phyloP scores from a whole-genome alignment of 1,140 invertebrate species.

The Euschistus heros region DNA sequence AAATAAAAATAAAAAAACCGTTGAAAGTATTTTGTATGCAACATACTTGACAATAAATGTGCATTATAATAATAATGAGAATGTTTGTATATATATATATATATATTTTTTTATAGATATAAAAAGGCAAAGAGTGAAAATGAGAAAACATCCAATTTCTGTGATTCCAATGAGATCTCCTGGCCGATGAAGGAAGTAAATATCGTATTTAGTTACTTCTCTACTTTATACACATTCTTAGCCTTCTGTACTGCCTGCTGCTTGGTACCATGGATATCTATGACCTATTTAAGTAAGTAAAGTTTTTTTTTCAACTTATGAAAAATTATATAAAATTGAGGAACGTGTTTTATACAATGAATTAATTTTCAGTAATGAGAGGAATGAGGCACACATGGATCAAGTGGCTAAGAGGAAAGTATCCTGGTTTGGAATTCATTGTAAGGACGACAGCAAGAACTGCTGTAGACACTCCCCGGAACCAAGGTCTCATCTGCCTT shows the following conservation, averaged over 20 bases:
- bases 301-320: background rate
- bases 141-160: background rate
- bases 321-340: background rate
- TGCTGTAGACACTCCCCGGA: conserved; percentile 52
- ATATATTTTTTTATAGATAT: conserved; percentile 3
- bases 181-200: conserved; percentile 17
- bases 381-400: conserved; percentile 33
- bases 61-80: too few relatives aligned
- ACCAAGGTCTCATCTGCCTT: conserved; percentile 57
- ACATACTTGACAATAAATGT: too few relatives aligned
- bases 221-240: conserved; percentile 21
- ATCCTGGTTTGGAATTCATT: conserved; percentile 50
- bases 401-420: conserved; percentile 41
- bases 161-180: background rate
- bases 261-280: conserved; percentile 18
- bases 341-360: background rate
- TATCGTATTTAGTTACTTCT: conserved; percentile 14
- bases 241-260: conserved; percentile 20
- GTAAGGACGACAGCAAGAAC: conserved; percentile 49
- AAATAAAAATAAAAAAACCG: too few relatives aligned
- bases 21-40: too few relatives aligned
- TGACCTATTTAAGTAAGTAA: conserved; percentile 20
- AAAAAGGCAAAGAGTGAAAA: conserved; percentile 13
- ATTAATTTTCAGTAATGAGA: background rate
- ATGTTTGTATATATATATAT: too few relatives aligned